Evolutionary conservation across 2,888 invertebrate species (phyloP).

Genomic region (Drosophila nigricruria): DNA sequence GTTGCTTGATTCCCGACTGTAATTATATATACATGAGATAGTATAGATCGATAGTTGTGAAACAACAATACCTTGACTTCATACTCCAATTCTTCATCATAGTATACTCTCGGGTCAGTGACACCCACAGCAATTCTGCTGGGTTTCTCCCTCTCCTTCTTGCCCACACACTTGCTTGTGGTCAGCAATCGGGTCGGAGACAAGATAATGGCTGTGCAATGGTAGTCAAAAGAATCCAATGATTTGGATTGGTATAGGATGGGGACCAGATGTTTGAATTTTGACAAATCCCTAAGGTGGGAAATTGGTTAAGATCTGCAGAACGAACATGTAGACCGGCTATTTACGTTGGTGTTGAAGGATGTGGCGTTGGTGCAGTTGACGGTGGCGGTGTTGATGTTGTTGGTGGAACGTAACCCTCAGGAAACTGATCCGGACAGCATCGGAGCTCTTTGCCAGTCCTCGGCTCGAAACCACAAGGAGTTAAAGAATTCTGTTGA

Average conservation of each 20-base stretch:
- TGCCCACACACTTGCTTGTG: conserved; percentile 18
- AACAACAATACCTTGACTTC: background rate
- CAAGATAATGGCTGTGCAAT: conserved; percentile 49
- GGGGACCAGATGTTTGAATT: conserved; percentile 6
- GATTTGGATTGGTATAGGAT: background rate
- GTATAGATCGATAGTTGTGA: background rate
- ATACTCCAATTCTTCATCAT: rapidly evolving
- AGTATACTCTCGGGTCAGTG: rapidly evolving
- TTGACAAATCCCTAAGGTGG: background rate
- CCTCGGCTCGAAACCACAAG: conserved; percentile 4
- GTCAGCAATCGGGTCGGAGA: conserved; percentile 9
- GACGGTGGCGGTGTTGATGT: background rate
- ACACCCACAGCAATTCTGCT: background rate
- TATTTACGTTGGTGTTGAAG: background rate
- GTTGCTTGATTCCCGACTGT: rapidly evolving
- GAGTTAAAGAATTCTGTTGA: background rate
- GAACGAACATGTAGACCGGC: too few species aligned
- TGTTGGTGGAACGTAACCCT: background rate
- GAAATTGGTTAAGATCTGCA: background rate
- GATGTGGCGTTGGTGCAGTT: background rate
- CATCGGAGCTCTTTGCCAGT: conserved; percentile 8
- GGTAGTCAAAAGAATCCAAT: background rate
- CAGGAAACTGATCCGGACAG: conserved; percentile 17
- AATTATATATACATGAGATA: background rate
- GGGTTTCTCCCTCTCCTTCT: rapidly evolving